Evolutionary conservation across 2,113 vertebrate genomes (phyloP).

Genomic region (Semnornis frantzii): DNA sequence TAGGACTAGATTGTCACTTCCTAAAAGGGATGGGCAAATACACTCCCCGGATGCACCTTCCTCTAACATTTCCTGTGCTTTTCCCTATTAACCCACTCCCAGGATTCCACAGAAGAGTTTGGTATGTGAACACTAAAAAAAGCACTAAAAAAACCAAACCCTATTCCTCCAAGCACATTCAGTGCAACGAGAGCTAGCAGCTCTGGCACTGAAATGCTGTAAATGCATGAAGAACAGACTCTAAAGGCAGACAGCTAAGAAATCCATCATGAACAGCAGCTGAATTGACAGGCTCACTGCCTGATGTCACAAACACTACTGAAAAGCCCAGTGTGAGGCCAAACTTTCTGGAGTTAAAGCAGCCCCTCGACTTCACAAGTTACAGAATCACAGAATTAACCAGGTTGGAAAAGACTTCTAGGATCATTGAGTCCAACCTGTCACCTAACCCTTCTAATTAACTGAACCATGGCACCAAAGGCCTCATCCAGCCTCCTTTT

Average conservation of each 20-base stretch:
- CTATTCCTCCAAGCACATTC: neutral
- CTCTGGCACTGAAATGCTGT: neutral
- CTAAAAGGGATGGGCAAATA: slow-evolving; percentile 67
- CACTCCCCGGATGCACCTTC: slow-evolving; percentile 78
- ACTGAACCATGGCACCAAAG: no score
- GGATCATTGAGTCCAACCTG: no score
- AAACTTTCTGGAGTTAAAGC: neutral
- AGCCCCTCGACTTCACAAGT: neutral
- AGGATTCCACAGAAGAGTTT: neutral
- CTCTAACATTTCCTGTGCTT: slow-evolving; percentile 70
- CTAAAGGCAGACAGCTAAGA: neutral
- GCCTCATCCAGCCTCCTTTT: no score
- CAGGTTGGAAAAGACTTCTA: no score
- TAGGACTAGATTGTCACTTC: slow-evolving; percentile 73
- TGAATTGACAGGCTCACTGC: neutral
- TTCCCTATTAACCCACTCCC: slow-evolving; percentile 45
- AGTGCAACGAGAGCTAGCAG: neutral
- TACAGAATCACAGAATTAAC: no score
- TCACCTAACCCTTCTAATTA: no score
- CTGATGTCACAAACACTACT: neutral
- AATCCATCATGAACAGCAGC: neutral
- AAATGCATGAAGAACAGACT: neutral
- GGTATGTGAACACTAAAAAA: neutral
- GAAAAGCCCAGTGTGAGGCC: neutral
- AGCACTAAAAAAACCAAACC: neutral